Conservation (phyloP, 2,113 vertebrate species). For the Centropristis striata region DNA sequence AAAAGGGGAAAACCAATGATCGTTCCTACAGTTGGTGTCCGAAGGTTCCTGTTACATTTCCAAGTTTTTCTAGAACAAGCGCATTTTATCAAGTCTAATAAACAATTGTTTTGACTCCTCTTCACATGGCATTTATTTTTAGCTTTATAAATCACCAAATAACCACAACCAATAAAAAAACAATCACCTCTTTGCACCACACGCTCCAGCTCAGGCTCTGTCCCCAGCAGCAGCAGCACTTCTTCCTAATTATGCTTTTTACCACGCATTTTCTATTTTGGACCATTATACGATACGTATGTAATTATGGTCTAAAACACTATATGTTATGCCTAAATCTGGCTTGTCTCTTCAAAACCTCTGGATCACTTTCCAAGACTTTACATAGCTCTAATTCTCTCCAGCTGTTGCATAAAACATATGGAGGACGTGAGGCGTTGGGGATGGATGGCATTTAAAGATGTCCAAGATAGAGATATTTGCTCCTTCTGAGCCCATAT, state of each 20-base stretch:
- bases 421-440: conserved; percentile 45
- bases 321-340: conserved; percentile 79
- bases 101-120: background rate
- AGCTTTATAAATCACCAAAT: conserved; percentile 17
- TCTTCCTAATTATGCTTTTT: conserved; percentile 77
- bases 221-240: conserved; percentile 49
- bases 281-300: conserved; percentile 67
- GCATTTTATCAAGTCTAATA: background rate
- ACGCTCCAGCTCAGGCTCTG: background rate
- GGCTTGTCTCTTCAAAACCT: conserved; percentile 78
- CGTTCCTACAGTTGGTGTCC: too few relatives aligned
- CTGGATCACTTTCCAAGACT: conserved; percentile 64
- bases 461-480: conserved; percentile 33
- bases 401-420: conserved; percentile 78
- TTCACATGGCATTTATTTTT: conserved; percentile 5
- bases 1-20: too few relatives aligned
- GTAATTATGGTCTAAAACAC: conserved; percentile 83
- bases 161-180: conserved; percentile 24
- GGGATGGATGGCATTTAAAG: conserved; percentile 55
- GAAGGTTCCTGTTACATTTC: too few relatives aligned
- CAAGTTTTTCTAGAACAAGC: too few relatives aligned
- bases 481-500: conserved; percentile 8
- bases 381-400: conserved; percentile 75
- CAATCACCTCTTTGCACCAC: conserved; percentile 36
- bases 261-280: conserved; percentile 78